phyloP scores from a whole-genome alignment of 2,888 invertebrate species.

The Spilarctia lutea region DNA sequence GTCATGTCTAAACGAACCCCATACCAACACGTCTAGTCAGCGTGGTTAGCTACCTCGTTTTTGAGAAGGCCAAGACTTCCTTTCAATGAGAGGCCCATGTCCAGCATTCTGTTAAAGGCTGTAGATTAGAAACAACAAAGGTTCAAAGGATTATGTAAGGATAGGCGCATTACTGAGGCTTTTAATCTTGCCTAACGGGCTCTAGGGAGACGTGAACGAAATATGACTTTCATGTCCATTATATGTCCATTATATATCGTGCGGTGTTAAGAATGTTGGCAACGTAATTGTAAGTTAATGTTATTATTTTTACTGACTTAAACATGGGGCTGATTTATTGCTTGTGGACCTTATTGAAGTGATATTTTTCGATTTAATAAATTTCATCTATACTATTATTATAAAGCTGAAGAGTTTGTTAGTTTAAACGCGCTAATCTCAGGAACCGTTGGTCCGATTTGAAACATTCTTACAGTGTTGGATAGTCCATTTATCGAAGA shows the following conservation, averaged over 20 bases:
- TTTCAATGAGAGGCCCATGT: neutral
- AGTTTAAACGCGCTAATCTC: too few relatives aligned
- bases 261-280: neutral
- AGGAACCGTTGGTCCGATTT: too few relatives aligned
- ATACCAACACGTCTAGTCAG: too few relatives aligned
- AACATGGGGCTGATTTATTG: neutral
- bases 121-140: neutral
- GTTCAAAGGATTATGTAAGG: neutral
- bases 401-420: too few relatives aligned
- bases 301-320: neutral
- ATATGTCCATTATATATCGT: conserved; percentile 1
- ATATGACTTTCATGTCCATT: neutral
- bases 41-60: too few relatives aligned
- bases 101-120: too few relatives aligned
- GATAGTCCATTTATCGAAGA: too few relatives aligned
- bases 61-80: too few relatives aligned
- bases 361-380: neutral
- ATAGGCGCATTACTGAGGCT: neutral
- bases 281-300: neutral
- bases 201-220: neutral
- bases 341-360: neutral
- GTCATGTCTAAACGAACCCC: too few relatives aligned
- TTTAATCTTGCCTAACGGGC: conserved; percentile 14
- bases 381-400: too few relatives aligned
- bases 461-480: too few relatives aligned